These are phyloP conservation scores for Lymantria monacha DNA, from an alignment of 2,888 invertebrate genomes.

Conservation along the genomic window DNA sequence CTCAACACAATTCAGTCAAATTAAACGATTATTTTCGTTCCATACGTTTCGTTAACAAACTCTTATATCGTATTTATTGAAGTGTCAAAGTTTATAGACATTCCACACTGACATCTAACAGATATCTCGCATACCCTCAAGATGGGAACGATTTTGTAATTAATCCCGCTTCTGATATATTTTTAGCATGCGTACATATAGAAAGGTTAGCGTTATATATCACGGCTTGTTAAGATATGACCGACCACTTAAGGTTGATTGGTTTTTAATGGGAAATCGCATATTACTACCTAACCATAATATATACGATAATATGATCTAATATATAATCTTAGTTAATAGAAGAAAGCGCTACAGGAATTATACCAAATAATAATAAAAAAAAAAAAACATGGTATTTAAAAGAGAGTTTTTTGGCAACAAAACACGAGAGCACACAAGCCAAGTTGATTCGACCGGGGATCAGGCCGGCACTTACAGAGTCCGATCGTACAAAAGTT, in stretches of 20 bases:
- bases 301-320: no score
- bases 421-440: no score
- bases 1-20: slow-evolving; percentile 1
- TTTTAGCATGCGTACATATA: slow-evolving; percentile 37
- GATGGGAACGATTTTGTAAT: slow-evolving; percentile 29
- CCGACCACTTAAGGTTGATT: slow-evolving; percentile 35
- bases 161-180: slow-evolving; percentile 32
- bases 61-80: slow-evolving; percentile 24
- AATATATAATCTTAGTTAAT: no score
- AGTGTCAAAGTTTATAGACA: slow-evolving; percentile 27
- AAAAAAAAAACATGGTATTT: no score
- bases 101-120: slow-evolving; percentile 36
- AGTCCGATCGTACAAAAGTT: no score
- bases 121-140: slow-evolving; percentile 32
- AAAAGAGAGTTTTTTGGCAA: no score
- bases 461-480: no score
- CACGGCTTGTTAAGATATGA: slow-evolving; percentile 36
- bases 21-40: slow-evolving; percentile 27
- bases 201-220: slow-evolving; percentile 28
- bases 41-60: slow-evolving; percentile 19
- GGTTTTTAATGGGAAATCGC: slow-evolving; percentile 39
- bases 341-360: no score
- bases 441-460: no score
- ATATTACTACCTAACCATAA: slow-evolving; percentile 7
- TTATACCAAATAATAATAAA: no score